Conservation (phyloP, 2,797 vertebrate species). For the Danio jaintianensis region DNA sequence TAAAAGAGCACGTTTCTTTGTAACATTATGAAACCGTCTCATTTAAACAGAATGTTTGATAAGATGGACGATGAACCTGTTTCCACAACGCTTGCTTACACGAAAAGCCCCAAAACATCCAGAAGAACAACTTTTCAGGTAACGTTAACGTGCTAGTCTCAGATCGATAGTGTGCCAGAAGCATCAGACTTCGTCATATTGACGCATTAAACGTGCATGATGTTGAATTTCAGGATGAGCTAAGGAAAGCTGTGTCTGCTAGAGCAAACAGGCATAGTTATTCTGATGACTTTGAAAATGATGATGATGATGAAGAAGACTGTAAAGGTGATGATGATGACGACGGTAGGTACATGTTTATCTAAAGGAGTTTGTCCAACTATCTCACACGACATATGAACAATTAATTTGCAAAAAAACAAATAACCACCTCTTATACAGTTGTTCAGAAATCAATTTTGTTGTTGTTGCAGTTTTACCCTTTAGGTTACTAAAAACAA, state of each 20-base stretch:
- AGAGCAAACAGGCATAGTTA: slow-evolving; percentile 74
- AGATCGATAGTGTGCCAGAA: not conserved
- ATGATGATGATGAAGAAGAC: slow-evolving; percentile 76
- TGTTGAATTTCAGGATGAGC: slow-evolving; percentile 80
- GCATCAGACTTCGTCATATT: not conserved
- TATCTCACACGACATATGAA: not conserved
- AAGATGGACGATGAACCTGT: slow-evolving; percentile 77
- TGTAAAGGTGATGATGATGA: slow-evolving; percentile 25
- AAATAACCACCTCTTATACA: too few species aligned
- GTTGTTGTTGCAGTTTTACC: not conserved
- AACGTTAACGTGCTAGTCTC: slow-evolving; percentile 20
- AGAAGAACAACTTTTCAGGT: slow-evolving; percentile 91
- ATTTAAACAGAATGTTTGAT: slow-evolving; percentile 38
- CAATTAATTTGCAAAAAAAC: too few species aligned
- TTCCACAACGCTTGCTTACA: slow-evolving; percentile 80
- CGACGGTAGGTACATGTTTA: slow-evolving; percentile 43
- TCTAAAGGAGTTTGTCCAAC: not conserved
- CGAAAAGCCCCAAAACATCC: slow-evolving; percentile 83
- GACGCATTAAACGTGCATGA: not conserved
- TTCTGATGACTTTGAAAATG: slow-evolving; percentile 84
- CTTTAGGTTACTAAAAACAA: not conserved
- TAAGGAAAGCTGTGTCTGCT: slow-evolving; percentile 81
- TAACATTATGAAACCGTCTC: not conserved
- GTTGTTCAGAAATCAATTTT: too few species aligned
- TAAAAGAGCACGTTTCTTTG: not conserved